Evolutionary conservation across 2,113 vertebrate species (phyloP).

Genomic region (Stictonetta naevosa): DNA sequence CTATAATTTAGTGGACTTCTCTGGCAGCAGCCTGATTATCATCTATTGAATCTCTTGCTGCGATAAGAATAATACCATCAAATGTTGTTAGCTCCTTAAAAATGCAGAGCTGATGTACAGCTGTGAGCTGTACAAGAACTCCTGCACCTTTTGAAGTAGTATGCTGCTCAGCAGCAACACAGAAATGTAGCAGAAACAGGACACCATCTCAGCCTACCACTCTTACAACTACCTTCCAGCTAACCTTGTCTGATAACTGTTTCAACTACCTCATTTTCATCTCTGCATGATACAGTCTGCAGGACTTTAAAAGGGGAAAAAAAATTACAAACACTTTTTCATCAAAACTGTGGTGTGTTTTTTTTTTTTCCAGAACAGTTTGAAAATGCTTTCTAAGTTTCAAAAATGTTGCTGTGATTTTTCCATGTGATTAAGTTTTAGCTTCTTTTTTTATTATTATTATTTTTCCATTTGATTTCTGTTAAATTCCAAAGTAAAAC

Average conservation of each 20-base stretch:
- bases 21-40: background rate
- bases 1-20: background rate
- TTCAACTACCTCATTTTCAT: conserved; percentile 20
- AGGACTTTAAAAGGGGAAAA: background rate
- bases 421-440: background rate
- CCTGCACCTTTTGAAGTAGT: background rate
- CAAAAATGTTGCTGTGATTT: background rate
- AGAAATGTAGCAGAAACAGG: background rate
- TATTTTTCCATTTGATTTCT: background rate
- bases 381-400: background rate
- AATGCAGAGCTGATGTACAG: background rate
- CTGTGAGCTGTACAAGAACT: background rate
- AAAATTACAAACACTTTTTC: background rate
- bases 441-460: no score
- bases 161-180: background rate
- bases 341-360: background rate
- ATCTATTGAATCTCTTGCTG: background rate
- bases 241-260: background rate
- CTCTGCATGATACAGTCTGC: background rate
- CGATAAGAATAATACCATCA: background rate
- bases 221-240: background rate
- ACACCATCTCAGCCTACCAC: background rate
- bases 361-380: background rate
- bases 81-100: background rate
- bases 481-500: rapidly evolving